Percentiles rank a stretch among this genome's conserved stretches.
These are phyloP conservation scores for Hylia prasina DNA, from an alignment of 2,113 vertebrate genomes.

Conservation along the genomic window DNA sequence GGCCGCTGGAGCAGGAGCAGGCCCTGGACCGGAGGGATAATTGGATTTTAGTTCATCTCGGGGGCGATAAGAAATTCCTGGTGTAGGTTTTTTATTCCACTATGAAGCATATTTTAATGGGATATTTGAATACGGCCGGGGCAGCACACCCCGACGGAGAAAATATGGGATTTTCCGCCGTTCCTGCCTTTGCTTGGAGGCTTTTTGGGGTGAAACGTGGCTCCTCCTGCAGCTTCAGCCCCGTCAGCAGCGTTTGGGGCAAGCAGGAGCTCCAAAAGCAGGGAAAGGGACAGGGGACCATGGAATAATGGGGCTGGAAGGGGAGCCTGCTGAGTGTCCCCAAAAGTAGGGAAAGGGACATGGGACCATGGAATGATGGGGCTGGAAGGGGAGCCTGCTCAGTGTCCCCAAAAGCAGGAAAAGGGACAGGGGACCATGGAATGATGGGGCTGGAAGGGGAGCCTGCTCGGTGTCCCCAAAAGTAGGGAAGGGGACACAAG, in stretches of 20 bases:
- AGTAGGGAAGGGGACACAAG: background rate
- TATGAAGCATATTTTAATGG: background rate
- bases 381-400: too few relatives aligned
- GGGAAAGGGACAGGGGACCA: accelerated
- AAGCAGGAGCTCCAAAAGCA: accelerated
- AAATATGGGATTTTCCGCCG: accelerated
- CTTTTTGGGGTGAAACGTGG: accelerated
- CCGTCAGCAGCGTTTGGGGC: accelerated
- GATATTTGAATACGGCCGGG: background rate
- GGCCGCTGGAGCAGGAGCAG: background rate
- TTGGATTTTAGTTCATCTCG: background rate
- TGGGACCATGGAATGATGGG: background rate
- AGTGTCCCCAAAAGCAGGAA: background rate
- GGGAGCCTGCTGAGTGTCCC: background rate
- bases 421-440: too few relatives aligned
- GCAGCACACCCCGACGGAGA: accelerated
- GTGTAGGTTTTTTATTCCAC: accelerated
- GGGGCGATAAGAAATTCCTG: background rate
- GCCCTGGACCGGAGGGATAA: background rate
- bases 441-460: background rate
- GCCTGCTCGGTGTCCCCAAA: background rate
- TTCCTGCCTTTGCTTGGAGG: accelerated
- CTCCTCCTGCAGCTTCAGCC: accelerated
- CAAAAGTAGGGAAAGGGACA: background rate
- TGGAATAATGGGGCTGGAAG: accelerated